Percentiles rank a stretch among this genome's conserved stretches.
These are phyloP conservation scores for Vidua macroura DNA, from an alignment of 2,113 vertebrate genomes.

Conservation along the genomic window DNA sequence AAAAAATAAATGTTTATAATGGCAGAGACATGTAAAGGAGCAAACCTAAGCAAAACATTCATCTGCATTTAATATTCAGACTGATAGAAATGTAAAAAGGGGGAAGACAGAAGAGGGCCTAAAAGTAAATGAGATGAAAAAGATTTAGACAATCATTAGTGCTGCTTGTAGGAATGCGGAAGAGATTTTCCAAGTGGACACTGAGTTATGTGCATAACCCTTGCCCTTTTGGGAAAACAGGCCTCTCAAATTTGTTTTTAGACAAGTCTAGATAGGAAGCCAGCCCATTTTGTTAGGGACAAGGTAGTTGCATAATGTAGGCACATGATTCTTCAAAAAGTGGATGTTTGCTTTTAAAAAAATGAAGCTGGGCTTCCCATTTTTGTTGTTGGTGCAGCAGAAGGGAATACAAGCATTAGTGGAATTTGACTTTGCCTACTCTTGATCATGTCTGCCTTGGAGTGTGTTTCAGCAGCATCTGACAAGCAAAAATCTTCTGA, in stretches of 20 bases:
- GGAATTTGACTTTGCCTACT: background rate
- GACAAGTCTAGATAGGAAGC: background rate
- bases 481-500: background rate
- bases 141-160: background rate
- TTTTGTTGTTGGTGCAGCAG: background rate
- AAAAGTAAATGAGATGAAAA: background rate
- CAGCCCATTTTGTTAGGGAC: background rate
- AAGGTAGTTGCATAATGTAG: background rate
- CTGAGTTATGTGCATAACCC: background rate
- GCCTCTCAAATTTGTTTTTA: conserved; percentile 23
- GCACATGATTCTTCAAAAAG: background rate
- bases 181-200: background rate
- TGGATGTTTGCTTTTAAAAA: background rate
- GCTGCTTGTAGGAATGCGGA: background rate
- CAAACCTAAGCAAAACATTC: background rate
- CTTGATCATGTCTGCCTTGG: background rate
- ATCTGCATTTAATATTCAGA: background rate
- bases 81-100: background rate
- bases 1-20: background rate
- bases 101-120: background rate
- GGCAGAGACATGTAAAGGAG: background rate
- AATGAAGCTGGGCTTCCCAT: background rate
- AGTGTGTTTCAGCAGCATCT: background rate
- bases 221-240: background rate
- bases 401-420: background rate